These are phyloP conservation scores for Coracias cyanogaster DNA, from an alignment of 2,797 vertebrate genomes.

Conservation along the genomic window DNA sequence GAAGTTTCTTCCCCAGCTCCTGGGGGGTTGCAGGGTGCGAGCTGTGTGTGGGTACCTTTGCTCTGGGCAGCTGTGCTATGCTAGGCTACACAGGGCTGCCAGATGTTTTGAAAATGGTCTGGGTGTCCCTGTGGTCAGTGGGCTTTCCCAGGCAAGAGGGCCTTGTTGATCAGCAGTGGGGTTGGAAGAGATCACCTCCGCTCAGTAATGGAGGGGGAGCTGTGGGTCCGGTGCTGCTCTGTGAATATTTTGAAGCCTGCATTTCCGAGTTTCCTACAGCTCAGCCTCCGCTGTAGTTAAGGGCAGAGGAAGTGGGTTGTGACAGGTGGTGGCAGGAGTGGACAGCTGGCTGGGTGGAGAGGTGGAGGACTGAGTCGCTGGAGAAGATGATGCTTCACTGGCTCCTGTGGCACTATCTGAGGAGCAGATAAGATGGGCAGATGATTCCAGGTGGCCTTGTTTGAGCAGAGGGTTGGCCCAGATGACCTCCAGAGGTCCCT, in stretches of 20 bases:
- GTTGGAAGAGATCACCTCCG: not conserved
- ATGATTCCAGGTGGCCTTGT: not conserved
- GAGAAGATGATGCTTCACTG: fast-evolving
- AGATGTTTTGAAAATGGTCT: not conserved
- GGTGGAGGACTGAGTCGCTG: not conserved
- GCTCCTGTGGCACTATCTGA: not conserved
- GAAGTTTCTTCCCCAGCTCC: not conserved
- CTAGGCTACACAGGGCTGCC: not conserved
- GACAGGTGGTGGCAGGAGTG: not conserved
- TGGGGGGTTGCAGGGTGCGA: not conserved
- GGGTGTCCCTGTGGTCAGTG: not conserved
- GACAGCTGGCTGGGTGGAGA: not conserved
- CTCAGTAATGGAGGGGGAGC: too few species aligned
- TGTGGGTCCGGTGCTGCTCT: not conserved
- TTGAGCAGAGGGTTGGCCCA: not conserved
- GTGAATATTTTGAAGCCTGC: not conserved
- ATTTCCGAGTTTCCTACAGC: not conserved
- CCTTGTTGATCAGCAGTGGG: not conserved
- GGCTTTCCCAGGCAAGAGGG: not conserved
- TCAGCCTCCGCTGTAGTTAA: not conserved
- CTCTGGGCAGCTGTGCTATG: fast-evolving
- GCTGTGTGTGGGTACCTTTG: fast-evolving
- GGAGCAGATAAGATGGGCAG: not conserved
- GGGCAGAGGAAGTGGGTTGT: not conserved
- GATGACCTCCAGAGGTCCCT: not conserved